These are phyloP conservation scores for Malurus splendens DNA, from an alignment of 2,797 vertebrate species.

Conservation along the genomic window DNA sequence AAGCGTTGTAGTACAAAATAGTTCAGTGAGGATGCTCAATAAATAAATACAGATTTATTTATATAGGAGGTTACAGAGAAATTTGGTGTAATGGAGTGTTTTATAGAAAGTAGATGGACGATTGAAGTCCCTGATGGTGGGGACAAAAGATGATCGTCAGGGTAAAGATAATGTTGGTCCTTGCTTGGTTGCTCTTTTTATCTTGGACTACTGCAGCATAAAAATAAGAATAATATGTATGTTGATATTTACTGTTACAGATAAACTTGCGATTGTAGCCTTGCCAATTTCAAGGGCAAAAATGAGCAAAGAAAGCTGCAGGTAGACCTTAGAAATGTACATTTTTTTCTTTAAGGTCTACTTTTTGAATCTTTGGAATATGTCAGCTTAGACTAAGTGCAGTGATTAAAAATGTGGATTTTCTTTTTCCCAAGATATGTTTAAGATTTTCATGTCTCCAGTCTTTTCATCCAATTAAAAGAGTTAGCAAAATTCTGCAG, in stretches of 20 bases:
- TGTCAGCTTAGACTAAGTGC: neutral
- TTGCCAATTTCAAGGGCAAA: neutral
- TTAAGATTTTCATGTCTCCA: neutral
- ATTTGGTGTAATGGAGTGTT: neutral
- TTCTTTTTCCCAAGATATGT: neutral
- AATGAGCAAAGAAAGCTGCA: neutral
- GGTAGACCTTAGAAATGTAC: neutral
- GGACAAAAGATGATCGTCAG: neutral
- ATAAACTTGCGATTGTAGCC: neutral
- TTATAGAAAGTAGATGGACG: neutral
- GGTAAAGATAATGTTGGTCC: neutral
- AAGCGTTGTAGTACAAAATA: neutral
- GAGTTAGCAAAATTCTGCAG: neutral
- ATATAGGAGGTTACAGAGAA: neutral
- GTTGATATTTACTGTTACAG: neutral
- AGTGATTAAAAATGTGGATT: neutral
- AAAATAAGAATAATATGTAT: neutral
- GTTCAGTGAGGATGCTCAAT: fast-evolving
- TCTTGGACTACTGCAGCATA: neutral
- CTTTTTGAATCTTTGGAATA: neutral
- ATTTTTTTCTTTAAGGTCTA: neutral
- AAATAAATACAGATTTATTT: neutral
- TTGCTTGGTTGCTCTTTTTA: neutral
- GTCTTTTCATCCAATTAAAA: neutral
- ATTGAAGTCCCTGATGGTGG: neutral